These are phyloP conservation scores for Lycaon pictus DNA, from an alignment of 2,113 vertebrate species.

Conservation along the genomic window DNA sequence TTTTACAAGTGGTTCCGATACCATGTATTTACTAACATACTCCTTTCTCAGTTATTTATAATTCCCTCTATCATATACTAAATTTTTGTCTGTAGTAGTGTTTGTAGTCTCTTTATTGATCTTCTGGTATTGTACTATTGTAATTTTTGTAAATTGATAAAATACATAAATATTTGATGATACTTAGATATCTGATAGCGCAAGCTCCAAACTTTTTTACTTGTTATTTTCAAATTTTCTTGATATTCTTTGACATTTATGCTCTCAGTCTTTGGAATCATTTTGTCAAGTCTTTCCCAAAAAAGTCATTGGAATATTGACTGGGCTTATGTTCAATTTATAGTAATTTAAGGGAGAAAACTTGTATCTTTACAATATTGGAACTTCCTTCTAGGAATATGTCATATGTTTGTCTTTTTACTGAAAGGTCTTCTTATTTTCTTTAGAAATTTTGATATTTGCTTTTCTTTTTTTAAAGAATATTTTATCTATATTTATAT, in stretches of 20 bases:
- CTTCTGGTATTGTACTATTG: neutral
- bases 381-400: neutral
- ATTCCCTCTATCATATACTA: neutral
- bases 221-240: constrained; percentile 30
- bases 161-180: neutral
- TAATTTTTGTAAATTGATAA: constrained; percentile 25
- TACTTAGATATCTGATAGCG: neutral
- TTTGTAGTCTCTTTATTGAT: neutral
- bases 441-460: neutral
- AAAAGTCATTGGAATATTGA: neutral
- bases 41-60: neutral
- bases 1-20: neutral
- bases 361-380: neutral
- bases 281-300: neutral
- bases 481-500: too few species aligned
- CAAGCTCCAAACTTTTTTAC: neutral
- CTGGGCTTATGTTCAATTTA: neutral
- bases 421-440: neutral
- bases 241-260: neutral
- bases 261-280: neutral
- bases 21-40: neutral
- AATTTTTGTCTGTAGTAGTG: neutral
- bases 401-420: neutral
- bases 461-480: too few species aligned
- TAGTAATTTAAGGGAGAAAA: neutral